Evolutionary conservation across 2,797 vertebrate genomes (phyloP).

Genomic region (Epinephelus awoara): DNA sequence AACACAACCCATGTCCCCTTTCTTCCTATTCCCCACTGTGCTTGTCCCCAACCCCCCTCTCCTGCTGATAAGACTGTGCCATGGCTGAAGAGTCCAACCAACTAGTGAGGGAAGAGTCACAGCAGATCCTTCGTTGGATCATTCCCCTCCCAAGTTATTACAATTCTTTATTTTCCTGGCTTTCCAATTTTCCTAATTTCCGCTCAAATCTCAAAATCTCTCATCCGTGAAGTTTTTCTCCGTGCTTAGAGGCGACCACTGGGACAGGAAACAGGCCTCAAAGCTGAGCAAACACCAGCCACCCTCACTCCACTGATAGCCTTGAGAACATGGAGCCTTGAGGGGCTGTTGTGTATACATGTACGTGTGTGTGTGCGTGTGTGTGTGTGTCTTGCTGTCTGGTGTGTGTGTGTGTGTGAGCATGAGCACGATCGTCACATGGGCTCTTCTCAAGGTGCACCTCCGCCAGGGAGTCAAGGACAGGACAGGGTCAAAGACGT

Average conservation of each 20-base stretch:
- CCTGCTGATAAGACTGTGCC: conserved; percentile 86
- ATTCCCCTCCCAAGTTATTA: neutral
- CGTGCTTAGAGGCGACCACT: conserved; percentile 19
- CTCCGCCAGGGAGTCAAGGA: conserved; percentile 73
- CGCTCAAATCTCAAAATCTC: neutral
- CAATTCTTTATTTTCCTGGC: neutral
- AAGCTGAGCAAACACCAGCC: conserved; percentile 92
- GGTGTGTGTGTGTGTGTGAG: conserved; percentile 48
- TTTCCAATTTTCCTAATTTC: neutral
- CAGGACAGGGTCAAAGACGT: conserved; percentile 75
- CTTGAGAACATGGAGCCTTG: conserved; percentile 82
- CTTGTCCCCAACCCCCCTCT: conserved; percentile 54
- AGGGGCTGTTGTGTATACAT: conserved; percentile 61
- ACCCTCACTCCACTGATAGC: conserved; percentile 90
- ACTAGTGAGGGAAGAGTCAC: conserved; percentile 82
- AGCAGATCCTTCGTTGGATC: conserved; percentile 64
- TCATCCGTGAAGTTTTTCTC: conserved; percentile 12
- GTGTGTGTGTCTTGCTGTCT: conserved; percentile 46
- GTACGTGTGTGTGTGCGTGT: conserved; percentile 33
- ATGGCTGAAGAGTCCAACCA: conserved; percentile 89
- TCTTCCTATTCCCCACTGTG: conserved; percentile 73
- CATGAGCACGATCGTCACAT: conserved; percentile 68
- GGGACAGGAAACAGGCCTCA: conserved; percentile 83
- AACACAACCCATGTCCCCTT: conserved; percentile 95
- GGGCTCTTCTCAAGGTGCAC: conserved; percentile 81